Conservation (phyloP, 2,888 invertebrate genomes). For the Lasioglossum vierecki region DNA sequence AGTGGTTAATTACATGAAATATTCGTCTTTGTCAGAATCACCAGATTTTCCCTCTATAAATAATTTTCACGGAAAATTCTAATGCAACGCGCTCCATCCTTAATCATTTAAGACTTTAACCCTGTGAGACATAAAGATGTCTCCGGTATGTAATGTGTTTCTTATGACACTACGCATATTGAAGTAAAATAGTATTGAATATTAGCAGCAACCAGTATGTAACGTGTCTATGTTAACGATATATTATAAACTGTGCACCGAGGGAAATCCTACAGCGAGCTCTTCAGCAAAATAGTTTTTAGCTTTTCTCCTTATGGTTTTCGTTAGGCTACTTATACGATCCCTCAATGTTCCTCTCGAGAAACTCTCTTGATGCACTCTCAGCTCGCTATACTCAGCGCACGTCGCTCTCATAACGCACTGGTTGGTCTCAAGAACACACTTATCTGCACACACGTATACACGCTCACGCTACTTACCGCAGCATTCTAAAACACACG, state of each 20-base stretch:
- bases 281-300: background rate
- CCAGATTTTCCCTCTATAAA: background rate
- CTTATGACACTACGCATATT: background rate
- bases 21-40: too few relatives aligned
- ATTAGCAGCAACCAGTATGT: background rate
- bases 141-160: background rate
- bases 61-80: background rate
- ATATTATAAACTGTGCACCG: background rate
- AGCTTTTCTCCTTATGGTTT: background rate
- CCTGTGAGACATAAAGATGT: background rate
- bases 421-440: conserved; percentile 23
- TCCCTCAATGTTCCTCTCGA: conserved; percentile 19
- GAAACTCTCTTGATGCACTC: conserved; percentile 32
- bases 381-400: conserved; percentile 21
- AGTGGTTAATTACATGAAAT: too few relatives aligned
- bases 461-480: conserved; percentile 7
- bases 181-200: background rate
- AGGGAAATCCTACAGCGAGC: background rate
- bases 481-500: conserved; percentile 9
- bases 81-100: too few relatives aligned
- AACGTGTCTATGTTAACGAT: background rate
- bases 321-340: conserved; percentile 16
- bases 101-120: background rate
- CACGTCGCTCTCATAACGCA: conserved; percentile 25
- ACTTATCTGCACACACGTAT: conserved; percentile 14